Evolutionary conservation across 2,888 invertebrate species (phyloP), one percentile per base, ranked within the genome.

Genomic region (Cataglyphis albicans): DNA sequence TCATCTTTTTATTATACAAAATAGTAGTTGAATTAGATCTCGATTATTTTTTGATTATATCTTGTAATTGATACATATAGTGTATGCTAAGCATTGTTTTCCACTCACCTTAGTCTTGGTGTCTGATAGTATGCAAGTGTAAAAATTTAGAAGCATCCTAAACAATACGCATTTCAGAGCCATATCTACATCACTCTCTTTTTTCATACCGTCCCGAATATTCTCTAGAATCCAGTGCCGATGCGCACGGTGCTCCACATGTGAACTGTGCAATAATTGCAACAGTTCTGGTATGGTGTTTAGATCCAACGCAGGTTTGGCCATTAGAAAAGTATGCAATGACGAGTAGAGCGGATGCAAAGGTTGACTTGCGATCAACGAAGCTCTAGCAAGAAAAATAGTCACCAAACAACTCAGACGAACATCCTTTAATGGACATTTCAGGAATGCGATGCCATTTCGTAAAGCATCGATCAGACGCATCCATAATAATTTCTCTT

Each of bases 251-350:
- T 96, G 95, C 89, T 97, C 96, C 0, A 97, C 95, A 81, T 97
- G 97, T 12, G 97, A 96, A 85, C 97, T 98, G 92, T 98, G 97
- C 92, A 98, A 97, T 55, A 98, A 96, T 74, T 97, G 97, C 84
- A 98, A 96, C 92, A 98, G 97, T 93, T 99, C 98, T 0, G 99
- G 99, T n/a, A 99, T 97, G 3, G 96, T 96, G 18, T 96, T 96
- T 21, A 98, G 95, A 92, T 98, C 97, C 21, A 98, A 96, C 10
- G 96, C 96, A 15, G 97, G 96, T 94, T 98, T 98, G 1, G 97
- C 96, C 91, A 97, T 96, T 55, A 98, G 95, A 93, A 97, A 98
- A 91, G 96, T 96, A 92, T 97, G 97, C n/a, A 99, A 95, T 0
- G 97, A 96, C 88, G 96, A 96, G 94, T 98, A 98, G 90, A 98